Conservation (phyloP, 2,888 invertebrate species). For the Dysmachus trigonus region DNA sequence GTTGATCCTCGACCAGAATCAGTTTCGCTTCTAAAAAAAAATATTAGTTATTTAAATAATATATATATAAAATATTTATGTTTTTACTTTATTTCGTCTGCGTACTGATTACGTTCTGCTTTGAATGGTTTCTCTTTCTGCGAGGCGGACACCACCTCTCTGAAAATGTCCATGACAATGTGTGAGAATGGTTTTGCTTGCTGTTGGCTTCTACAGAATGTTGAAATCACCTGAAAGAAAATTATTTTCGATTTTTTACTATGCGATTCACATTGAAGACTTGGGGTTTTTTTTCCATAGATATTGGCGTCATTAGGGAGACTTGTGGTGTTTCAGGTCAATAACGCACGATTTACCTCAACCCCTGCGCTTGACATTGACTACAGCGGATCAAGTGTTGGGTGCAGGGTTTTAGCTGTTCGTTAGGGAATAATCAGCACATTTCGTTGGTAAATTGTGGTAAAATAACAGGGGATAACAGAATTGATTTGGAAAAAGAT, state of each 20-base stretch:
- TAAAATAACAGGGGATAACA: too few species aligned
- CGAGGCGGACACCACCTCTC: slow-evolving; percentile 62
- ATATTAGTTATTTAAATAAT: neutral
- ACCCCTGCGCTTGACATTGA: neutral
- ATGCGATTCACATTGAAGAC: neutral
- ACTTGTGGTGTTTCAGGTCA: neutral
- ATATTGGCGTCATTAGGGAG: neutral
- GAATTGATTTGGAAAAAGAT: too few species aligned
- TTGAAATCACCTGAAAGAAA: slow-evolving; percentile 68
- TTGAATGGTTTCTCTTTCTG: slow-evolving; percentile 24
- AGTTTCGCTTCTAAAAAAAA: slow-evolving; percentile 45
- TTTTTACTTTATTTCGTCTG: slow-evolving; percentile 27
- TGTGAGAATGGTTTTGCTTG: slow-evolving; percentile 71
- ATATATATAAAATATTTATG: neutral
- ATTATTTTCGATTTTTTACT: neutral
- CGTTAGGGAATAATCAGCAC: neutral
- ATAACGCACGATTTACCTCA: neutral
- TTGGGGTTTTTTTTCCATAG: neutral
- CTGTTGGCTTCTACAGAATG: slow-evolving; percentile 67
- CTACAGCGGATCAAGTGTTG: neutral
- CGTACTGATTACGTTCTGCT: slow-evolving; percentile 4
- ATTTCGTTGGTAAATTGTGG: neutral
- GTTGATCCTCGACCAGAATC: slow-evolving; percentile 52
- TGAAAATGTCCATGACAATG: slow-evolving; percentile 70
- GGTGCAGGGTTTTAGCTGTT: neutral